phyloP scores from a whole-genome alignment of 2,888 invertebrate genomes.

The Psococerastis gibbosa region DNA sequence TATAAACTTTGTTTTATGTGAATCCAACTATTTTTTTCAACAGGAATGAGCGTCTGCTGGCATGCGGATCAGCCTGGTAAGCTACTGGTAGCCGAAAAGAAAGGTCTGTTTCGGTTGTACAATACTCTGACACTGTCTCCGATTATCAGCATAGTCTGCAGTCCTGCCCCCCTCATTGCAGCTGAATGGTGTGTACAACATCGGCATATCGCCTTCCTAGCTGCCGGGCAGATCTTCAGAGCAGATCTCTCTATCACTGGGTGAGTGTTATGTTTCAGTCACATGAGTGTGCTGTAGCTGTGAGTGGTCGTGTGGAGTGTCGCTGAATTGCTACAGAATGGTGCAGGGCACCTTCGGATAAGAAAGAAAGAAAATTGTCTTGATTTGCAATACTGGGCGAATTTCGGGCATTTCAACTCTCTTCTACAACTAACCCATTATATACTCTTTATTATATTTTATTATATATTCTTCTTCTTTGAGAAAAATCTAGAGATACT shows the following conservation, averaged over 20 bases:
- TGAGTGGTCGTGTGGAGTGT: too few relatives aligned
- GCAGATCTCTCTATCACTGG: constrained; percentile 49
- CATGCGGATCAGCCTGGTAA: constrained; percentile 49
- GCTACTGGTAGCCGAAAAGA: constrained; percentile 53
- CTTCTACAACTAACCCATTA: too few relatives aligned
- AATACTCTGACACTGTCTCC: constrained; percentile 45
- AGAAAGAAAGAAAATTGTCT: too few relatives aligned
- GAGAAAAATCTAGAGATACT: too few relatives aligned
- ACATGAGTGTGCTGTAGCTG: too few relatives aligned
- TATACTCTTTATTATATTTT: too few relatives aligned
- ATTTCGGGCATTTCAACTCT: too few relatives aligned
- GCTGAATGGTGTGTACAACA: constrained; percentile 46
- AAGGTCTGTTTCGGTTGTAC: constrained; percentile 52
- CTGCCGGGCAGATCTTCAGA: constrained; percentile 42
- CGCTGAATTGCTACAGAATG: too few relatives aligned
- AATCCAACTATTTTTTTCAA: constrained; percentile 9
- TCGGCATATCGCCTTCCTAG: constrained; percentile 37
- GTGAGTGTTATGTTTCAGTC: too few relatives aligned
- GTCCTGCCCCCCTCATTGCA: constrained; percentile 38
- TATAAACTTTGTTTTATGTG: constrained; percentile 3
- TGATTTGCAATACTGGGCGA: too few relatives aligned
- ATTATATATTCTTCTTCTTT: too few relatives aligned
- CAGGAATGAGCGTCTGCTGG: constrained; percentile 40
- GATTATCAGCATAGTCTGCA: constrained; percentile 43
- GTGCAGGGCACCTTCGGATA: too few relatives aligned